Conservation (phyloP, 64 coral and sea anemone genomes). For the Porites australiensis region DNA sequence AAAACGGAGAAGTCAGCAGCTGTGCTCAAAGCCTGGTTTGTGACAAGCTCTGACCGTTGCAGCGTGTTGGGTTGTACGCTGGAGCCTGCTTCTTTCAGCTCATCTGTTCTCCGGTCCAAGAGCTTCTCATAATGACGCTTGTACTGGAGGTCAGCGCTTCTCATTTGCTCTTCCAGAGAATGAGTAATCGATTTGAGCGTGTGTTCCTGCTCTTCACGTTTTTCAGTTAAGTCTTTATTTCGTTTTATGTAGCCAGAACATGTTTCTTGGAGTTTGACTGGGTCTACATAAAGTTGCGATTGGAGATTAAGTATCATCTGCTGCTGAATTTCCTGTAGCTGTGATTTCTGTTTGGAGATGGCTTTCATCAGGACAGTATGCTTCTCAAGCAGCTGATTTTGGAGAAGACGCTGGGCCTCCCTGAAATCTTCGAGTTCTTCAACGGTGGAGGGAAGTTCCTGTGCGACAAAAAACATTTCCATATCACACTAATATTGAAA, state of each 20-base stretch:
- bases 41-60: not conserved
- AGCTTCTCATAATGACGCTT: conserved; percentile 61
- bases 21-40: not conserved
- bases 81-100: not conserved
- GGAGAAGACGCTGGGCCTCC: conserved; percentile 81
- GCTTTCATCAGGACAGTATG: conserved; percentile 75
- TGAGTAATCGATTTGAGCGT: conserved; percentile 62
- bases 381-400: conserved; percentile 81
- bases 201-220: conserved; percentile 79
- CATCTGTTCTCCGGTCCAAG: conserved; percentile 42
- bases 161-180: conserved; percentile 60
- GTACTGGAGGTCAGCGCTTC: conserved; percentile 56
- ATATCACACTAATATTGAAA: too few relatives aligned
- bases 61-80: not conserved
- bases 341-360: conserved; percentile 79
- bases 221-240: conserved; percentile 73
- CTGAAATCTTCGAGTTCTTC: conserved; percentile 87
- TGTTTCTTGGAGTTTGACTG: conserved; percentile 73
- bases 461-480: not conserved
- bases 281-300: conserved; percentile 82
- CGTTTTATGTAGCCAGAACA: conserved; percentile 73
- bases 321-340: conserved; percentile 82
- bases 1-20: not conserved
- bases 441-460: conserved; percentile 67
- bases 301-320: conserved; percentile 95